Base-by-base conservation (phyloP, 2,113 vertebrate species). In the Cromileptes altivelis region DNA sequence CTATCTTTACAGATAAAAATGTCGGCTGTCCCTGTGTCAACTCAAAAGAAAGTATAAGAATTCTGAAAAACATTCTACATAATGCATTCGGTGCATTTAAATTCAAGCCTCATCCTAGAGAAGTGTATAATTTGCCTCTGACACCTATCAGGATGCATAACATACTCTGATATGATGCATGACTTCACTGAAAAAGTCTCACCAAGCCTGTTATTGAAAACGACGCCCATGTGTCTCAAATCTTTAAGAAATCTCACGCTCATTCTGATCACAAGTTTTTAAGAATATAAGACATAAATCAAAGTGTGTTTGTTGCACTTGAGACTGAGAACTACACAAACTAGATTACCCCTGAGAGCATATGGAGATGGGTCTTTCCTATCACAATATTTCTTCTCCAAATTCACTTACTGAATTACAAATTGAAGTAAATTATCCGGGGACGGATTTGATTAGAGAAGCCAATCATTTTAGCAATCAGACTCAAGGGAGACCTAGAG, bases 401-500 rank as follows among this genome's bases (percentile, higher is more conserved):
- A 27, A 55, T 55, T 53, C 47, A 77, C 74, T 72, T 49, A 55
- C 18, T 61, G 21, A 55, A 33, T 75, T 37, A 49, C 56, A 69
- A 68, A 70, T 63, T 73, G 11, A 65, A 50, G 37, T 45, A n/a
- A 53, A 73, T 53, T 27, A 56, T 63, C 37, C 1, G 4, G 19
- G 30, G 42, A 61, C 27, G 21, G 19, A 70, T 70, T 70, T 70
- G 53, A 74, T 78, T 84, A 53, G 23, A 47, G 50, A 27, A 70
- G 33, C n/a, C 25, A 65, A 27, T 42, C 33, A 84, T 53, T 67
- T 68, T 62, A 2, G 45, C 42, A 60, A 30, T 23, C 14, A 42
- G 61, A 55, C 67, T 55, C 45, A 14, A 42, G 47, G 61, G 72
- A 61, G 58, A 18, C 64, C 15, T 23, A 8, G 42, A 62, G 33